phyloP scores from a whole-genome alignment of 2,888 invertebrate species.

The Ophonus ardosiacus region DNA sequence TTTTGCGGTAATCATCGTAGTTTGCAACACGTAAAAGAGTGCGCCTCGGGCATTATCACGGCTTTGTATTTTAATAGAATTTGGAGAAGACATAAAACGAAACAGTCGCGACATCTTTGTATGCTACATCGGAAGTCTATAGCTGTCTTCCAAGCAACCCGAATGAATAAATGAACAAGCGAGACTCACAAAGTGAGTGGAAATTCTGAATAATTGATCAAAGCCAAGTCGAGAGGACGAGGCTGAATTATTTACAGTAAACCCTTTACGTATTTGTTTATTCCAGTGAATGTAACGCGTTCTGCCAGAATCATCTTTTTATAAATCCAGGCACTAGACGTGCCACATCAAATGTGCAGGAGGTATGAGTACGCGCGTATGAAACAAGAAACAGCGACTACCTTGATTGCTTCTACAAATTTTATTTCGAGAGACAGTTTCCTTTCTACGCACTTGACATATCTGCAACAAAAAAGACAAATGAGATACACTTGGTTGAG shows the following conservation, averaged over 20 bases:
- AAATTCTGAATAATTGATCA: conserved; percentile 74
- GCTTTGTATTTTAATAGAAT: conserved; percentile 58
- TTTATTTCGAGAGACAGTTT: background rate
- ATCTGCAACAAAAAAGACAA: background rate
- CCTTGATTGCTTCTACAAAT: background rate
- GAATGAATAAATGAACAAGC: conserved; percentile 71
- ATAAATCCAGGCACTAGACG: conserved; percentile 36
- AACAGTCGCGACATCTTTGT: conserved; percentile 49
- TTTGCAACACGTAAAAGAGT: conserved; percentile 43
- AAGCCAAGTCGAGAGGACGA: conserved; percentile 70
- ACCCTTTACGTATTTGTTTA: conserved; percentile 71
- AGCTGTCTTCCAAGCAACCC: conserved; percentile 65
- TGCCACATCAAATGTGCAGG: background rate
- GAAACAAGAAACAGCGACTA: background rate
- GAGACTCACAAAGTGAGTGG: conserved; percentile 71
- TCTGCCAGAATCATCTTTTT: conserved; percentile 59
- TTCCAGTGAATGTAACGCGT: conserved; percentile 60
- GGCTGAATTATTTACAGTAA: conserved; percentile 72
- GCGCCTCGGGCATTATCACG: conserved; percentile 22
- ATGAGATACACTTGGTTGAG: background rate
- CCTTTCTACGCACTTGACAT: background rate
- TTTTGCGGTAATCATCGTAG: conserved; percentile 32
- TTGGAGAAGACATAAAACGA: conserved; percentile 47
- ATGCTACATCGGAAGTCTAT: conserved; percentile 64
- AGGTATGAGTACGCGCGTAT: conserved; percentile 22